Percentiles rank a stretch among this genome's conserved stretches.
These are phyloP conservation scores for Odocoileus hemionus DNA, from an alignment of 2,113 vertebrate genomes.

Conservation along the genomic window DNA sequence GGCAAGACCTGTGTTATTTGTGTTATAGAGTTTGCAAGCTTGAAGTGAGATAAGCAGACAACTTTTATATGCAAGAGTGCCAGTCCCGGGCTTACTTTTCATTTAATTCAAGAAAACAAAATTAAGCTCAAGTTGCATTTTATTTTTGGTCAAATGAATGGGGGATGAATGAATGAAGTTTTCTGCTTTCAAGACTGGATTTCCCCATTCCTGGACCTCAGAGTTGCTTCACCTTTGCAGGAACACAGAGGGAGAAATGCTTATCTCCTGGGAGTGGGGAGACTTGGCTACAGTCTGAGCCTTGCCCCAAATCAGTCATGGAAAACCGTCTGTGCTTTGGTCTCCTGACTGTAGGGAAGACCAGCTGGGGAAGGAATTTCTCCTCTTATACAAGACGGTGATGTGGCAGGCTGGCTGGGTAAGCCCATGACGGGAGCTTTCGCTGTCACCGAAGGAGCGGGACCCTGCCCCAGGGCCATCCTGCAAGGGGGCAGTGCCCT, in stretches of 20 bases:
- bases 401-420: neutral
- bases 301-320: neutral
- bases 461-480: fast-evolving
- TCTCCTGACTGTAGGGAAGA: neutral
- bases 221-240: neutral
- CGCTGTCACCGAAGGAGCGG: neutral
- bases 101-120: neutral
- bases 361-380: neutral
- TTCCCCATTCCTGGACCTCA: too few species aligned
- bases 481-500: neutral
- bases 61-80: neutral
- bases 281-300: neutral
- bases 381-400: neutral
- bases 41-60: neutral
- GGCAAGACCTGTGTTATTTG: neutral
- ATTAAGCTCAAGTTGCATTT: neutral
- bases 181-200: neutral
- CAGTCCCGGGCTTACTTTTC: neutral
- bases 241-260: neutral
- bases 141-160: neutral
- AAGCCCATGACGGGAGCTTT: neutral
- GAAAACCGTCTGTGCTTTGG: neutral
- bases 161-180: neutral
- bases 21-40: neutral
- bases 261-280: neutral